A percentile compares a stretch with the other conserved stretches of the same genome.
Evolutionary conservation across 1,140 invertebrate genomes (phyloP).

Genomic region (Lordiphosa collinella): DNA sequence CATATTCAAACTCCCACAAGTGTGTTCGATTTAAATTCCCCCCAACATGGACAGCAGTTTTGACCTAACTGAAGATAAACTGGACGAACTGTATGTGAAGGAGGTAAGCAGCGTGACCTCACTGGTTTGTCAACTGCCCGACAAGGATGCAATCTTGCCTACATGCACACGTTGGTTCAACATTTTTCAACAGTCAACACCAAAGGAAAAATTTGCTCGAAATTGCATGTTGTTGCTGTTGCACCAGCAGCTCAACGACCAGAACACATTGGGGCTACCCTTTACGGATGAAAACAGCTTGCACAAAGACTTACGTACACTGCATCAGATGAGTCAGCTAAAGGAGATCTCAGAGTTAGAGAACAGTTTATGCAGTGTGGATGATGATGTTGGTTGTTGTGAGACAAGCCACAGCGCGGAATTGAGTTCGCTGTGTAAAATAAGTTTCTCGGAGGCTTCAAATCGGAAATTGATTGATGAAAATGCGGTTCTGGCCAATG

Average conservation of each 20-base stretch:
- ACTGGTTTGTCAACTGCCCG: slow-evolving; percentile 19
- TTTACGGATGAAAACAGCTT: slow-evolving; percentile 47
- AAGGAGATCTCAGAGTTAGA: neutral
- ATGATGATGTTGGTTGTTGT: neutral
- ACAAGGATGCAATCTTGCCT: slow-evolving; percentile 11
- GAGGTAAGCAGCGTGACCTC: slow-evolving; percentile 33
- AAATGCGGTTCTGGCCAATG: slow-evolving; percentile 6
- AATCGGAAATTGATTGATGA: slow-evolving; percentile 11
- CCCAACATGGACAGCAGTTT: slow-evolving; percentile 12
- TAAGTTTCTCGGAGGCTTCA: neutral
- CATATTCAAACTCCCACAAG: no score
- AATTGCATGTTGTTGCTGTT: slow-evolving; percentile 56
- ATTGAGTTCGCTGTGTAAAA: neutral
- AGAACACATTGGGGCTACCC: slow-evolving; percentile 24
- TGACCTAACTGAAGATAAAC: slow-evolving; percentile 15
- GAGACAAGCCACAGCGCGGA: neutral
- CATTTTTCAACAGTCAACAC: slow-evolving; percentile 26
- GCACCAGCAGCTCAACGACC: slow-evolving; percentile 55
- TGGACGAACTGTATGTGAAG: slow-evolving; percentile 52
- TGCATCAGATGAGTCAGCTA: slow-evolving; percentile 18
- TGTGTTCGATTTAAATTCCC: neutral
- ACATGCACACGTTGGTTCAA: slow-evolving; percentile 57
- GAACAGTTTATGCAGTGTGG: neutral
- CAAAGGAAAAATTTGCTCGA: slow-evolving; percentile 44
- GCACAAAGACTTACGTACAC: slow-evolving; percentile 22